Evolutionary conservation across 1,140 invertebrate species (phyloP).

Genomic region (Pectinophora gossypiella): DNA sequence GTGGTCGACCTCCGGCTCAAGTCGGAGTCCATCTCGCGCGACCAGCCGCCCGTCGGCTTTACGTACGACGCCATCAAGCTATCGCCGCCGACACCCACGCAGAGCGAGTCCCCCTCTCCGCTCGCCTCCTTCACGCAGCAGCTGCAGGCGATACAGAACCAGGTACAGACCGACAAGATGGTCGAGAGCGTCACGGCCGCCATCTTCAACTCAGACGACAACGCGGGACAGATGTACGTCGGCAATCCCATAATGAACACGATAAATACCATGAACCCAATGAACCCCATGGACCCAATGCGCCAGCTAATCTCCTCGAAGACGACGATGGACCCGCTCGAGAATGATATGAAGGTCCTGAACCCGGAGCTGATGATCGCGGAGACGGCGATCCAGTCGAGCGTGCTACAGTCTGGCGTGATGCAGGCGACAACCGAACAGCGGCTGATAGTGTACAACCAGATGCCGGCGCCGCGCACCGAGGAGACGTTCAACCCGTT

Average conservation of each 20-base stretch:
- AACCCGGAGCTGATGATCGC: constrained; percentile 50
- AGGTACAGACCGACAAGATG: constrained; percentile 72
- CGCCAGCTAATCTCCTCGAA: constrained; percentile 49
- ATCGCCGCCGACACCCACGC: constrained; percentile 42
- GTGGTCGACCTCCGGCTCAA: constrained; percentile 76
- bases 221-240: constrained; percentile 21
- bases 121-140: constrained; percentile 60
- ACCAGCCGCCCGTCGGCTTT: constrained; percentile 20
- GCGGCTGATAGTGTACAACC: constrained; percentile 46
- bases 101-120: constrained; percentile 42
- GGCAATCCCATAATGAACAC: no score
- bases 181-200: constrained; percentile 70
- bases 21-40: constrained; percentile 59
- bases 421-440: constrained; percentile 34
- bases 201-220: constrained; percentile 65
- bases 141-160: constrained; percentile 67
- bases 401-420: constrained; percentile 17
- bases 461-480: constrained; percentile 31
- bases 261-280: constrained; percentile 35
- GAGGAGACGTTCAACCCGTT: constrained; percentile 50
- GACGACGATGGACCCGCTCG: constrained; percentile 31
- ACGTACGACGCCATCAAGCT: constrained; percentile 63
- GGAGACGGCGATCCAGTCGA: constrained; percentile 31
- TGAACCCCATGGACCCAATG: constrained; percentile 49
- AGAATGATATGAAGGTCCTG: constrained; percentile 49